Base-by-base conservation (phyloP, 2,888 invertebrate species). In the Drosophila trichaetosa region DNA sequence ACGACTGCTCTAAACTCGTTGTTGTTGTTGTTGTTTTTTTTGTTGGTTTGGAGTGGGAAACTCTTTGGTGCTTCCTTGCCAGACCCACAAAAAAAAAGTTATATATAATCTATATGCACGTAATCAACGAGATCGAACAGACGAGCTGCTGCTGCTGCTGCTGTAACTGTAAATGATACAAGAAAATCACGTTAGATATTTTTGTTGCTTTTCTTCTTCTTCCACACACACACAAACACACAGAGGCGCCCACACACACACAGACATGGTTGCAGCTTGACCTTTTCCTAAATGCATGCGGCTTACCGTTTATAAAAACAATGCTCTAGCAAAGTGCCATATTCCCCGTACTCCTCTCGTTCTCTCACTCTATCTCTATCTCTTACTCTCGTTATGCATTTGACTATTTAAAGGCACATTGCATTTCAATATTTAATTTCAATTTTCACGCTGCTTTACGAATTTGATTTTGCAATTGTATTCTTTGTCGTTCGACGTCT, bases 11-110 rank as follows among this genome's bases (percentile, higher is more conserved):
- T 68, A 24, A 46, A 46, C 46, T 46, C 46, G 27, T 24, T 51
- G 21, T 64, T 52, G 53, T 70, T 67, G 60, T 52, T 27, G 29
- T 52, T 46, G n/a, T 6, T 53, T 77, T 36, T 77, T 56, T 77
- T 56, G 62, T 69, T 46, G 58, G 31, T 75, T 24, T 46, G 81
- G 75, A 72, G 69, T 70, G 74, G 91, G 84, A 91, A 91, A 91
- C 91, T 91, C 88, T 91, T 91, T 87, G 71, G 61, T 91, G 91
- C 89, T 91, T 91, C 90, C 91, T 88, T 83, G 80, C 82, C 85
- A 73, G 60, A 73, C 59, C 31, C 31, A 57, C 46, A 24, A 24
- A 72, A 71, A 57, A 24, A 49, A 33, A 24, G 42, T 24, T 57
- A 58, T 58, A 42, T 24, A 36, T 27, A 18, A 24, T 33, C 1